phyloP scores from a whole-genome alignment of 1,140 invertebrate species.

The Ceratina australensis region DNA sequence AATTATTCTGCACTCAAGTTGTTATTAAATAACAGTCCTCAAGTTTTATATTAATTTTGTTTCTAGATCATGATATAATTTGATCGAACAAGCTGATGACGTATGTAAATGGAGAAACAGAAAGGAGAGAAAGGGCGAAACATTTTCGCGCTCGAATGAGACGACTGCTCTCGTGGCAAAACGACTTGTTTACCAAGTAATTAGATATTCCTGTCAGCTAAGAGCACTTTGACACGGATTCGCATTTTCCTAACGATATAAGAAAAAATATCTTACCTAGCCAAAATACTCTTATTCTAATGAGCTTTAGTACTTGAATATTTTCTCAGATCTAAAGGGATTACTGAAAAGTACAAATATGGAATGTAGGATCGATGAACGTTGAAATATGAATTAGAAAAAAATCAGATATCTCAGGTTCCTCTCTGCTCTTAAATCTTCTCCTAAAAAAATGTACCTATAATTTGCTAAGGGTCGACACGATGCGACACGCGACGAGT shows the following conservation, averaged over 20 bases:
- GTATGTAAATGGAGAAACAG: background rate
- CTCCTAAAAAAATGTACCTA: conserved; percentile 49
- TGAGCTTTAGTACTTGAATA: background rate
- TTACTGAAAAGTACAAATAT: too few species aligned
- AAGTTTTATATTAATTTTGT: too few species aligned
- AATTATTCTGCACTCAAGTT: too few species aligned
- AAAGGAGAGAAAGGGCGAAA: background rate
- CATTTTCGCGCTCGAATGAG: background rate
- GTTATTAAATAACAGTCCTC: too few species aligned
- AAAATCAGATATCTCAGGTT: too few species aligned
- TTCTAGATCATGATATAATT: too few species aligned
- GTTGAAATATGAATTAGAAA: too few species aligned
- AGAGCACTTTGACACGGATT: conserved; percentile 42
- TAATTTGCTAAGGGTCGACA: conserved; percentile 39
- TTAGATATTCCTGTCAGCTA: conserved; percentile 35
- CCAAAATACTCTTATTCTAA: conserved; percentile 3
- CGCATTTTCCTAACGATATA: background rate
- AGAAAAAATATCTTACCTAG: background rate
- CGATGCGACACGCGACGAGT: conserved; percentile 14
- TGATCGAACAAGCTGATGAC: too few species aligned
- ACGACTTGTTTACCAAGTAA: conserved; percentile 38
- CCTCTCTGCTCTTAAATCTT: conserved; percentile 5
- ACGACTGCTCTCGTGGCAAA: background rate
- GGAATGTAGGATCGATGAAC: too few species aligned
- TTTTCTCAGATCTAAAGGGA: too few species aligned